Conservation (phyloP, 2,797 vertebrate species). For the Glyptemys insculpta region DNA sequence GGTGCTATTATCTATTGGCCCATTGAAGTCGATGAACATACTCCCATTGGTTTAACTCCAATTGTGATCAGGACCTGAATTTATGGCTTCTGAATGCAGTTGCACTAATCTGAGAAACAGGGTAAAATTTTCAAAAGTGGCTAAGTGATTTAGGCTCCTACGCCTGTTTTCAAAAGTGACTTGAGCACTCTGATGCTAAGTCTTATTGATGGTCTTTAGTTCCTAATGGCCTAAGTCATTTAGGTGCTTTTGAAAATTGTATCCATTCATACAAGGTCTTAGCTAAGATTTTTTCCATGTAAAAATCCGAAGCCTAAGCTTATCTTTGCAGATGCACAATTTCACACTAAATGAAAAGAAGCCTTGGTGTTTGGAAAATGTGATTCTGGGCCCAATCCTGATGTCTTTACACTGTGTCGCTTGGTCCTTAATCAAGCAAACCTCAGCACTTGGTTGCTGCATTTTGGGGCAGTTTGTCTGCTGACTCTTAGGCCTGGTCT, state of each 20-base stretch:
- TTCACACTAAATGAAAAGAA: not conserved
- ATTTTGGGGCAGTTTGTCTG: not conserved
- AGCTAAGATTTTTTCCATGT: not conserved
- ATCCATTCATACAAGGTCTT: not conserved
- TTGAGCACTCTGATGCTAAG: no score
- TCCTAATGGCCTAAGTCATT: not conserved
- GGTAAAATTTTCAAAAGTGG: not conserved
- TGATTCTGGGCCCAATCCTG: not conserved
- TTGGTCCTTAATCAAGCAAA: not conserved
- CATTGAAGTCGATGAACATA: not conserved
- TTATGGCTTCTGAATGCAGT: not conserved
- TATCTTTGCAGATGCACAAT: not conserved
- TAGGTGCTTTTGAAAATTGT: not conserved
- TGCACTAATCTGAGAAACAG: not conserved
- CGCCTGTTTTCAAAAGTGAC: no score
- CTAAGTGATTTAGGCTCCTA: not conserved
- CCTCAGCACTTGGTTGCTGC: not conserved
- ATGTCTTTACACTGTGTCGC: not conserved
- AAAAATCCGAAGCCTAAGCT: accelerated
- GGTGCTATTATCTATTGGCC: not conserved
- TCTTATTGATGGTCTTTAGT: no score
- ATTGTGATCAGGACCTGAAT: not conserved
- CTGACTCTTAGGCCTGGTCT: not conserved
- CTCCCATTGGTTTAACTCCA: not conserved
- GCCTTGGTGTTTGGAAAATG: not conserved